A percentile compares a stretch with the other conserved stretches of the same genome.
These are phyloP conservation scores for Megalops cyprinoides DNA, from an alignment of 2,797 vertebrate species.

Conservation along the genomic window DNA sequence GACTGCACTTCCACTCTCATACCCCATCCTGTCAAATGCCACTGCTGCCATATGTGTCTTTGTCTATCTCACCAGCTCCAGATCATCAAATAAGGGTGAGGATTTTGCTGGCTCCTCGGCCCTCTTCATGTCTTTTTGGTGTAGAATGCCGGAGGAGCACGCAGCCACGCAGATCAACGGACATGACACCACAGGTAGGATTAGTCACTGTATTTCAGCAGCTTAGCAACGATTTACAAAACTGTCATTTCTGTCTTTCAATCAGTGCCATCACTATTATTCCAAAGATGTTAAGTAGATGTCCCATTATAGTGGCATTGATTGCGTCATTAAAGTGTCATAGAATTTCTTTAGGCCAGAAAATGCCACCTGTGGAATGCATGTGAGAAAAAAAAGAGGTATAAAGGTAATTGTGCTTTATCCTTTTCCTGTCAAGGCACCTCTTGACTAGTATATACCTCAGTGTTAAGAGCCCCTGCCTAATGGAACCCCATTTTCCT, in stretches of 20 bases:
- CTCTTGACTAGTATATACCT: not conserved
- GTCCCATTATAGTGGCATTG: not conserved
- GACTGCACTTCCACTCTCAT: no score
- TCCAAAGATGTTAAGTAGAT: not conserved
- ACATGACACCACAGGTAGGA: not conserved
- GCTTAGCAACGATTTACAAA: not conserved
- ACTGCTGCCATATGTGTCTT: no score
- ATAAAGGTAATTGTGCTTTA: not conserved
- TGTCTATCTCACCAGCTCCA: no score
- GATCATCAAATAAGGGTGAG: no score
- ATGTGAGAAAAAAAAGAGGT: not conserved
- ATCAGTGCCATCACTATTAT: no score
- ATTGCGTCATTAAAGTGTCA: not conserved
- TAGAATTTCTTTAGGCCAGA: not conserved
- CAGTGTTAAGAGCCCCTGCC: not conserved
- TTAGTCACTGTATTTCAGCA: not conserved
- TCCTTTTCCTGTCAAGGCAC: not conserved
- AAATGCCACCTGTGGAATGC: not conserved
- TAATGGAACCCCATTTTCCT: constrained; percentile 59
- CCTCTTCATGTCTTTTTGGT: no score
- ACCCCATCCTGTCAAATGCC: no score
- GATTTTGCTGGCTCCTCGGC: no score
- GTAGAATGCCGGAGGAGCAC: no score
- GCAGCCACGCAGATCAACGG: no score
- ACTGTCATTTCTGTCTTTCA: no score